These are phyloP conservation scores for Coelogynopora nodosa DNA, from an alignment of 2,888 invertebrate species.

Conservation along the genomic window DNA sequence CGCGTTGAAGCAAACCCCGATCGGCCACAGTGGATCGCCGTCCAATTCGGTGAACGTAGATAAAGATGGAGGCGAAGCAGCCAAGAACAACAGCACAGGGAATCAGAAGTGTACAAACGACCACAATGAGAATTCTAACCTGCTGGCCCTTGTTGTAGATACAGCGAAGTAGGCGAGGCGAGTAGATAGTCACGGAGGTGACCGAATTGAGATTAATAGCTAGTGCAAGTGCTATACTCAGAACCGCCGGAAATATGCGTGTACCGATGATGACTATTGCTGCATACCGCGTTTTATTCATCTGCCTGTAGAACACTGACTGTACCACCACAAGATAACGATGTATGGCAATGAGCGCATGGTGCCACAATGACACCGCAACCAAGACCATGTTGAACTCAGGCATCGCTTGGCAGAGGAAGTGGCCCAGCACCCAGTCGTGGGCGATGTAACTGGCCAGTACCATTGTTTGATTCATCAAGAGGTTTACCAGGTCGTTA, in stretches of 20 bases:
- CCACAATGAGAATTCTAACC: conserved; percentile 55
- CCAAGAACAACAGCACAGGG: conserved; percentile 58
- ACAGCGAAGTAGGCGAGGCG: conserved; percentile 56
- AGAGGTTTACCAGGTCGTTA: conserved; percentile 57
- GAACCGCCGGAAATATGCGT: conserved; percentile 55
- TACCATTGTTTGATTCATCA: conserved; percentile 56
- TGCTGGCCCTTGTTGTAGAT: conserved; percentile 55
- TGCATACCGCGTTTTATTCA: conserved; percentile 57
- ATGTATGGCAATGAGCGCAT: conserved; percentile 58
- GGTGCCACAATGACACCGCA: conserved; percentile 58
- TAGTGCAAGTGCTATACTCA: conserved; percentile 50
- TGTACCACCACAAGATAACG: conserved; percentile 58
- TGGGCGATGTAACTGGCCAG: conserved; percentile 55
- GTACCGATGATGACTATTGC: conserved; percentile 56
- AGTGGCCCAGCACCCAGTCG: conserved; percentile 54
- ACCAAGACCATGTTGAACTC: conserved; percentile 57
- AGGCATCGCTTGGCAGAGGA: conserved; percentile 56
- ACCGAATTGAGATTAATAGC: not conserved
- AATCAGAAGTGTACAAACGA: conserved; percentile 55
- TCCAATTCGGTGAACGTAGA: conserved; percentile 55
- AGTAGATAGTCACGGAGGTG: conserved; percentile 53
- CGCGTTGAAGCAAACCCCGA: conserved; percentile 55
- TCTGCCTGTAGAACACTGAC: conserved; percentile 56
- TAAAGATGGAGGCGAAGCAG: conserved; percentile 58
- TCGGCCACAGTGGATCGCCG: conserved; percentile 50